phyloP scores from a whole-genome alignment of 2,797 vertebrate genomes.

The Garrulus glandarius region DNA sequence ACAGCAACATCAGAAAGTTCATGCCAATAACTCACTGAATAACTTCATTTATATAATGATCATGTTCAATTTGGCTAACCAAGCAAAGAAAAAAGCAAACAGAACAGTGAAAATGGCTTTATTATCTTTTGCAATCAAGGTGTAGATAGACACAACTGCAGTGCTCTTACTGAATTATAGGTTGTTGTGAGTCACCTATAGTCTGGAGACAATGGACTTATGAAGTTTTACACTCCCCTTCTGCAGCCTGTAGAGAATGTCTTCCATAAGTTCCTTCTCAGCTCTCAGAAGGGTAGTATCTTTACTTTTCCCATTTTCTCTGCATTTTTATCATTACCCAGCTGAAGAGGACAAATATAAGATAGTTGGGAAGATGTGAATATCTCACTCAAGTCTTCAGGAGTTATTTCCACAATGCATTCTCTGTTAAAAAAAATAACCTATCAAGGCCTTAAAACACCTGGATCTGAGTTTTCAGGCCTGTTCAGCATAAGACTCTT shows the following conservation, averaged over 20 bases:
- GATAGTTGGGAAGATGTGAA: not conserved
- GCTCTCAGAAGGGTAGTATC: not conserved
- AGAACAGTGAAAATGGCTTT: not conserved
- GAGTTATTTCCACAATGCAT: not conserved
- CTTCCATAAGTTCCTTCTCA: not conserved
- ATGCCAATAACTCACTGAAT: not conserved
- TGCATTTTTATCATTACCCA: not conserved
- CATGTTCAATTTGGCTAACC: not conserved
- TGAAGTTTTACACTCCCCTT: not conserved
- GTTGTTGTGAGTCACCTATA: not conserved
- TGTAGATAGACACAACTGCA: not conserved
- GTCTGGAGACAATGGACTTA: not conserved
- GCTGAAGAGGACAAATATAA: not conserved
- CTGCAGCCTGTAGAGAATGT: not conserved
- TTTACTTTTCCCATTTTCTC: not conserved
- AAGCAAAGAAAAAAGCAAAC: not conserved
- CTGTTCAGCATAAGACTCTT: not conserved
- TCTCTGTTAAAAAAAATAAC: not conserved
- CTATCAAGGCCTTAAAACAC: not conserved
- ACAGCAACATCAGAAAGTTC: not conserved
- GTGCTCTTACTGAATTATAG: not conserved
- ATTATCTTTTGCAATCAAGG: not conserved
- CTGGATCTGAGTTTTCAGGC: not conserved
- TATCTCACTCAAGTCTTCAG: not conserved
- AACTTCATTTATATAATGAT: not conserved